These are phyloP conservation scores for Drosophila sproati DNA, from an alignment of 1,140 invertebrate species.

Conservation along the genomic window DNA sequence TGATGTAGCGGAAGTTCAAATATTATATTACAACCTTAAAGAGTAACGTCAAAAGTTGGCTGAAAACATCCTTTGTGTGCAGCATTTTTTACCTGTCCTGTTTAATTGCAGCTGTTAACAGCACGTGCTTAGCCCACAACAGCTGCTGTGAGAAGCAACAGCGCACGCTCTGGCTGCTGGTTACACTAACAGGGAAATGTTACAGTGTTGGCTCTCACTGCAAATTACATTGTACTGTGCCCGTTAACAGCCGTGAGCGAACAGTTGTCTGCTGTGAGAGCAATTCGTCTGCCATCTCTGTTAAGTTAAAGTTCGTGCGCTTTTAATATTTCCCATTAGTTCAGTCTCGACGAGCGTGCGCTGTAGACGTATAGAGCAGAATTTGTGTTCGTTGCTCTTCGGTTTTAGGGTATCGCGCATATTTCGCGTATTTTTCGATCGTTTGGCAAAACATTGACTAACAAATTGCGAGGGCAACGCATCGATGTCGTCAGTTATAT, in stretches of 20 bases:
- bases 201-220: not conserved
- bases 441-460: conserved; percentile 28
- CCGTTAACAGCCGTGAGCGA: not conserved
- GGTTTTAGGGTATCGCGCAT: conserved; percentile 57
- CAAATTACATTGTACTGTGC: not conserved
- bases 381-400: conserved; percentile 12
- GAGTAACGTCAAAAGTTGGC: conserved; percentile 3
- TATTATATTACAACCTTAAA: conserved; percentile 25
- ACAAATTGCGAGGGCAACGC: conserved; percentile 31
- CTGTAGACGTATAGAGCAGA: conserved; percentile 44
- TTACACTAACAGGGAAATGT: not conserved
- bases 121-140: conserved; percentile 48
- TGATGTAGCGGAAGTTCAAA: conserved; percentile 27
- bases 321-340: conserved; percentile 47
- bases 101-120: conserved; percentile 58
- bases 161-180: conserved; percentile 2
- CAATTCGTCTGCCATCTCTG: conserved; percentile 3
- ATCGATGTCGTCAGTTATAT: conserved; percentile 51
- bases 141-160: conserved; percentile 23
- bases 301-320: conserved; percentile 2
- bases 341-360: conserved; percentile 43
- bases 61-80: not conserved
- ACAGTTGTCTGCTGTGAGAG: not conserved
- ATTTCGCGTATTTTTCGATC: conserved; percentile 50
- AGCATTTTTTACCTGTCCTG: conserved; percentile 38